Evolutionary conservation across 2,888 invertebrate species (phyloP), one percentile per base, ranked within the genome.

Genomic region (Thera britannica): DNA sequence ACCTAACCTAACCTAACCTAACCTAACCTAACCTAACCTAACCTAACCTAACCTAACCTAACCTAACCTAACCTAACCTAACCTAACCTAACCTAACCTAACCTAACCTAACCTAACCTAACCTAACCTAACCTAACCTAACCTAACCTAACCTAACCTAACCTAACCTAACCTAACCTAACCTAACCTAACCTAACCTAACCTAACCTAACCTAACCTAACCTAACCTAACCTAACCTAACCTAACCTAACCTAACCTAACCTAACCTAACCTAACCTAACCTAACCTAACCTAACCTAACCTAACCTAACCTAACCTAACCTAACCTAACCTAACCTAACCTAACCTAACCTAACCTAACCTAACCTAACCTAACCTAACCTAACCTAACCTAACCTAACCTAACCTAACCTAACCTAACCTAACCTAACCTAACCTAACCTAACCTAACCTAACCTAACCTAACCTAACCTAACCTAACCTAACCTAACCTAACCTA

Each of bases 31-130:
- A 65, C 65, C 65, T 67, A 70, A 70, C 66, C 69, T 67, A 69
- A 69, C 67, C 67, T 71, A 66, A 66, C 66, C 66, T 66, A 66
- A 66, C 66, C 66, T 61, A 72, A 71, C 68, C 69, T 67, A 72
- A 69, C 72, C 70, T 70, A 72, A 44, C 44, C 59, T 55, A 60
- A 52, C 66, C 62, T 62, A 67, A 67, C 67, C 65, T 69, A 65
- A 64, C 64, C 64, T 68, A 63, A 63, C 68, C 67, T 64, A 65
- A 69, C 65, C 68, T 62, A 65, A 68, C 65, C 68, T 68, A 68
- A 68, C 68, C 68, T 68, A 68, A 68, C 68, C 68, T 70, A 70
- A 70, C 65, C 69, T 70, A 70, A 70, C 65, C 62, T 70, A 70
- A 70, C 69, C 69, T 69, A 69, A 68, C 68, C 60, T 58, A 59